These are phyloP conservation scores for Thera obeliscata DNA, from an alignment of 2,888 invertebrate species.

Conservation along the genomic window DNA sequence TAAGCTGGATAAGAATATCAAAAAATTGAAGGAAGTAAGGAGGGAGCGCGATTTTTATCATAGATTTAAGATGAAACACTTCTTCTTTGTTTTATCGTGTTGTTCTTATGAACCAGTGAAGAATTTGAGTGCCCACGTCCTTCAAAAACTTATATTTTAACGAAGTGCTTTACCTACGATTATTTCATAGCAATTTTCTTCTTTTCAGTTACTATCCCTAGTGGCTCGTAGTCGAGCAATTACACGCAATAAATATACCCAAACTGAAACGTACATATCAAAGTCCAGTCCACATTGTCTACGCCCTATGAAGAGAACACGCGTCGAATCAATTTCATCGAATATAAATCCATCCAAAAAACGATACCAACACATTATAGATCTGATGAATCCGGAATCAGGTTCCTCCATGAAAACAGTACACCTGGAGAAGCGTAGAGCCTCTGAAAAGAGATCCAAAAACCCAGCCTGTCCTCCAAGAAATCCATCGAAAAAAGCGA, in stretches of 20 bases:
- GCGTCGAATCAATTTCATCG: not conserved
- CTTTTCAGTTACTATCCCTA: constrained; percentile 17
- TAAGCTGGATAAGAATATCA: no score
- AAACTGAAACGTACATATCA: constrained; percentile 21
- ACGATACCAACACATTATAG: constrained; percentile 4
- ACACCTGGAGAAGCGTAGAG: not conserved
- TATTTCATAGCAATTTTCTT: not conserved
- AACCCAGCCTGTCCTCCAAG: not conserved
- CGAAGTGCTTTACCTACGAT: not conserved
- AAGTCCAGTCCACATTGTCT: not conserved
- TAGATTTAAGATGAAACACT: no score
- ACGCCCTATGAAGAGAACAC: constrained; percentile 11
- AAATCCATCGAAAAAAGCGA: constrained; percentile 1
- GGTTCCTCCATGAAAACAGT: not conserved
- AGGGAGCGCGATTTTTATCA: no score
- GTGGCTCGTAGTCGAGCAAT: constrained; percentile 14
- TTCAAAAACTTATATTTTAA: not conserved
- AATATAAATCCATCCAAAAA: constrained; percentile 7
- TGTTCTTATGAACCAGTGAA: no score
- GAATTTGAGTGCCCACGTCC: no score
- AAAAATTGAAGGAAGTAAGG: no score
- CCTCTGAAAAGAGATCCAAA: constrained; percentile 7
- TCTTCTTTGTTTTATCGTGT: no score
- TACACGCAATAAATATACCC: constrained; percentile 26
- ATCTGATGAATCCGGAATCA: constrained; percentile 11